phyloP scores from a whole-genome alignment of 2,888 invertebrate genomes.

The Agrilus mali region DNA sequence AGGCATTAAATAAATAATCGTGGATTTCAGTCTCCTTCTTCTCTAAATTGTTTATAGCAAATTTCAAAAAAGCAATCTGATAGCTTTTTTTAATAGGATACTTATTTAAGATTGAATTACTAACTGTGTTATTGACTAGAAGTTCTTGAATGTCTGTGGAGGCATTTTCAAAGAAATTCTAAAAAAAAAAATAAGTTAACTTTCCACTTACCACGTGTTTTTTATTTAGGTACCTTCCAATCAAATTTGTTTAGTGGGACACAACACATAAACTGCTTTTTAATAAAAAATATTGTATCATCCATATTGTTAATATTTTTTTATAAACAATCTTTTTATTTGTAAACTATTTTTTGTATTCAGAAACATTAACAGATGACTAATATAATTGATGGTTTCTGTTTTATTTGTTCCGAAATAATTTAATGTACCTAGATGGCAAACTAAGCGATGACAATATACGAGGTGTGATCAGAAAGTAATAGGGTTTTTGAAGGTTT shows the following conservation, averaged over 20 bases:
- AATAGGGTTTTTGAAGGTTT: no score
- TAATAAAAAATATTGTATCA: conserved; percentile 7
- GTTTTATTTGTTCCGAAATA: no score
- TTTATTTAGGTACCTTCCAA: conserved; percentile 16
- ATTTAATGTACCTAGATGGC: no score
- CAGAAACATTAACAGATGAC: no score
- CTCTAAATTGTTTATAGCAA: conserved; percentile 47
- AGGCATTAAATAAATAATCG: conserved; percentile 50
- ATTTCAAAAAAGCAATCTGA: conserved; percentile 52
- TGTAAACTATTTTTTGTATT: no score
- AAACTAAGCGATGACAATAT: no score
- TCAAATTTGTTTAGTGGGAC: conserved; percentile 17
- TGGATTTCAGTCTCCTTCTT: conserved; percentile 41
- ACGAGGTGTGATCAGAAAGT: conserved; percentile 3
- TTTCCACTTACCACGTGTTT: conserved; percentile 1
- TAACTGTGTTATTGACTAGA: conserved; percentile 46
- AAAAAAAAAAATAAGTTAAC: conserved; percentile 9
- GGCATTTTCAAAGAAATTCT: conserved; percentile 16
- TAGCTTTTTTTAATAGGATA: conserved; percentile 52
- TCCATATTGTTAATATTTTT: neutral
- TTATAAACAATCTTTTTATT: neutral
- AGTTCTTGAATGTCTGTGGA: conserved; percentile 43
- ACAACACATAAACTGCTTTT: conserved; percentile 26
- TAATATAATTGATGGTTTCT: no score
- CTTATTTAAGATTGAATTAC: conserved; percentile 37